A percentile compares a stretch with the other conserved stretches of the same genome.
These are phyloP conservation scores for Sussaba pulchella DNA, from an alignment of 2,888 invertebrate species.

Conservation along the genomic window DNA sequence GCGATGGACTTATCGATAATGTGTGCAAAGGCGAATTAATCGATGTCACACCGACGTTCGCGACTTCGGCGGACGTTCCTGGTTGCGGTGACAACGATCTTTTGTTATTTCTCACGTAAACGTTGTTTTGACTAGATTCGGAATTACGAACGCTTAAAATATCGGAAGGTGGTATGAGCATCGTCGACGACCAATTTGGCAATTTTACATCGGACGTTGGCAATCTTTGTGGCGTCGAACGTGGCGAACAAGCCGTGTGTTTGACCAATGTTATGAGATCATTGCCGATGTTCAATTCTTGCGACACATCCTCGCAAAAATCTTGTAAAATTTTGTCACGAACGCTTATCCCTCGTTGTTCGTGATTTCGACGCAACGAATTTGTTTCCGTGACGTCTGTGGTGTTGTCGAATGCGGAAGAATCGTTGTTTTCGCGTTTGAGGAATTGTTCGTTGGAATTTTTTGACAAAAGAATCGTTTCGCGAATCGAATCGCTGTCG, in stretches of 20 bases:
- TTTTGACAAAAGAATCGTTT: slow-evolving; percentile 75
- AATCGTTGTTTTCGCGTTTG: slow-evolving; percentile 44
- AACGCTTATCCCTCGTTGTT: slow-evolving; percentile 78
- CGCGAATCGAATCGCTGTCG: slow-evolving; percentile 76
- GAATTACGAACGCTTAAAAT: slow-evolving; percentile 81
- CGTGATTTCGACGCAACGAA: slow-evolving; percentile 44
- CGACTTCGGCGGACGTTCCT: slow-evolving; percentile 77
- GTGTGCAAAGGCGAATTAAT: slow-evolving; percentile 80
- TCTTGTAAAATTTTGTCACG: slow-evolving; percentile 83
- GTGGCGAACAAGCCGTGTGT: slow-evolving; percentile 82
- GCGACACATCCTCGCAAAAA: slow-evolving; percentile 82
- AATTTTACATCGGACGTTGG: slow-evolving; percentile 78
- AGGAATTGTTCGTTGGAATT: slow-evolving; percentile 66
- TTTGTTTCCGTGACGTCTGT: slow-evolving; percentile 71
- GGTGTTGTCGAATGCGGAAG: slow-evolving; percentile 66
- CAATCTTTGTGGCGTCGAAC: slow-evolving; percentile 81
- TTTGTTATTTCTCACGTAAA: slow-evolving; percentile 58
- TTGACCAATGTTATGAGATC: slow-evolving; percentile 82
- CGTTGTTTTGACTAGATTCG: slow-evolving; percentile 81
- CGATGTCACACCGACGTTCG: slow-evolving; percentile 74
- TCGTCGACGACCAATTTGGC: slow-evolving; percentile 77
- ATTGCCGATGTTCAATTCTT: slow-evolving; percentile 81
- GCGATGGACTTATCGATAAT: slow-evolving; percentile 80
- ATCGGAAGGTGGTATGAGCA: slow-evolving; percentile 81
- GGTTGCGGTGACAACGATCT: slow-evolving; percentile 80